phyloP scores from a whole-genome alignment of 2,113 vertebrate species.

The Perca fluviatilis region DNA sequence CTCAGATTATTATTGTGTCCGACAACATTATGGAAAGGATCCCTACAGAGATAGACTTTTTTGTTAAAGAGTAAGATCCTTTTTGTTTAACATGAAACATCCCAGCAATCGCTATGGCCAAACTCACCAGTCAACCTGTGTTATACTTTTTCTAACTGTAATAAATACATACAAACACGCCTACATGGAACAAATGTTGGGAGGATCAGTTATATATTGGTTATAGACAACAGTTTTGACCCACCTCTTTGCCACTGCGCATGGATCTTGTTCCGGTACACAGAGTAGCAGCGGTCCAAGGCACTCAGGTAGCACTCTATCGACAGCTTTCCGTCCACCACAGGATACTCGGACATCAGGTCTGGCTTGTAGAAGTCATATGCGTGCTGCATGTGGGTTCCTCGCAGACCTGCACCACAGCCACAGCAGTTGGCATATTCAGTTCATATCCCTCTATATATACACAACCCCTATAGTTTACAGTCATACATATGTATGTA shows the following conservation, averaged over 20 bases:
- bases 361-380: conserved; percentile 99
- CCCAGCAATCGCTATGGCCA: no score
- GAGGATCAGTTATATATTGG: not conserved
- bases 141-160: no score
- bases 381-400: conserved; percentile 97
- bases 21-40: no score
- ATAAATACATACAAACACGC: no score
- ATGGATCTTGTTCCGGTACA: conserved; percentile 94
- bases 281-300: conserved; percentile 93
- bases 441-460: not conserved
- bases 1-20: no score
- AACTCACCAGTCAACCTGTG: no score
- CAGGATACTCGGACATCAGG: conserved; percentile 96
- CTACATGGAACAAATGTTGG: not conserved
- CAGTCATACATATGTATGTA: no score
- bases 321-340: conserved; percentile 96
- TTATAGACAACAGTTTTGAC: not conserved
- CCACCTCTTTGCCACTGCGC: conserved; percentile 96
- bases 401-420: conserved; percentile 88
- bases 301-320: conserved; percentile 98
- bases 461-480: no score
- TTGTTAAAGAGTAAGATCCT: no score
- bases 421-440: not conserved
- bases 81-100: no score
- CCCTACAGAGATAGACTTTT: no score